These are phyloP conservation scores for Cololabis saira DNA, from an alignment of 2,113 vertebrate genomes.

Conservation along the genomic window DNA sequence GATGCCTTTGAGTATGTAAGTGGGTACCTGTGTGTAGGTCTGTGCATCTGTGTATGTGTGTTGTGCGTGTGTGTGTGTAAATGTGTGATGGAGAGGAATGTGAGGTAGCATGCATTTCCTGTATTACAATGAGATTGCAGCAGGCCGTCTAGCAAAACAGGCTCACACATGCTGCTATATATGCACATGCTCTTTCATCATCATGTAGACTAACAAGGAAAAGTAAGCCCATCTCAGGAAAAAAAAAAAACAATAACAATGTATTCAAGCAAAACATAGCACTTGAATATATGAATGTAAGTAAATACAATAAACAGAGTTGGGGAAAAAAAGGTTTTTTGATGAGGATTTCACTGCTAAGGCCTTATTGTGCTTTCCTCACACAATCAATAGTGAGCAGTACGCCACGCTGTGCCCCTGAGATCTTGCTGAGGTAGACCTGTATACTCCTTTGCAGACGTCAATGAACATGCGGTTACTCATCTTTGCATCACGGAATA, in stretches of 20 bases:
- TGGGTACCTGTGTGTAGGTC: slow-evolving; percentile 21
- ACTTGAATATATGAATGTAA: slow-evolving; percentile 30
- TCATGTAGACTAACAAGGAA: slow-evolving; percentile 65
- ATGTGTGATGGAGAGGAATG: slow-evolving; percentile 24
- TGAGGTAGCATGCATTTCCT: slow-evolving; percentile 66
- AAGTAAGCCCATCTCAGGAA: slow-evolving; percentile 35
- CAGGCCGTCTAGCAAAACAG: slow-evolving; percentile 43
- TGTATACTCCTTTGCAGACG: too few relatives aligned
- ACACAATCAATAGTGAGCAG: slow-evolving; percentile 21
- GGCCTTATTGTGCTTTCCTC: slow-evolving; percentile 12
- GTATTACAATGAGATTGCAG: slow-evolving; percentile 70
- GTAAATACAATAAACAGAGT: slow-evolving; percentile 25
- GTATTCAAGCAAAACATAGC: slow-evolving; percentile 34
- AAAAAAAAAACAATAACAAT: slow-evolving; percentile 8
- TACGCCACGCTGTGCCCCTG: too few relatives aligned
- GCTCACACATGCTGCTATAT: slow-evolving; percentile 24
- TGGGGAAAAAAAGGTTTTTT: not conserved
- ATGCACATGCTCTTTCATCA: slow-evolving; percentile 48
- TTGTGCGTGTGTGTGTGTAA: too few relatives aligned
- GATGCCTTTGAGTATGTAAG: slow-evolving; percentile 46
- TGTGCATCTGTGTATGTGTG: slow-evolving; percentile 8
- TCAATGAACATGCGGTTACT: too few relatives aligned
- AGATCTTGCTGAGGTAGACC: too few relatives aligned
- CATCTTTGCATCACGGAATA: too few relatives aligned
- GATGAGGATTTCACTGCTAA: not conserved